Percentiles rank a stretch among this genome's conserved stretches.
Evolutionary conservation across 2,797 vertebrate genomes (phyloP).

Genomic region (Danio kyathit): DNA sequence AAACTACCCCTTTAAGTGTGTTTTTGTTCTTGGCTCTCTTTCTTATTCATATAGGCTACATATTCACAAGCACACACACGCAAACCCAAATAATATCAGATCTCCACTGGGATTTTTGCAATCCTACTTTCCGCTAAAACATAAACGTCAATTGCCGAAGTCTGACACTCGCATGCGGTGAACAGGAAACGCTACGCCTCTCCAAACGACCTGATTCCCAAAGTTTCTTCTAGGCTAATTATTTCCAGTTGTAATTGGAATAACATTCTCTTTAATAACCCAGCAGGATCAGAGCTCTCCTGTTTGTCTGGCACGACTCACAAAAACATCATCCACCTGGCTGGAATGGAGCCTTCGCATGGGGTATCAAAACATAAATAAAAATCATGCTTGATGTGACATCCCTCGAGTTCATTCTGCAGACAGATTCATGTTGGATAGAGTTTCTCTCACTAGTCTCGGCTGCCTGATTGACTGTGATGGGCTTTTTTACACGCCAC

Average conservation of each 20-base stretch:
- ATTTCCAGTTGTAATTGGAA: conserved; percentile 84
- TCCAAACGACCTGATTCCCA: conserved; percentile 74
- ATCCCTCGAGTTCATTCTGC: conserved; percentile 67
- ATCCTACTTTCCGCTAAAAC: conserved; percentile 63
- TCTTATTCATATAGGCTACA: conserved; percentile 24
- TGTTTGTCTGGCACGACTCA: conserved; percentile 73
- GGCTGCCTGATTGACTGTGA: conserved; percentile 80
- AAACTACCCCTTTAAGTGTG: not conserved
- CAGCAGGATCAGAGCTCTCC: conserved; percentile 66
- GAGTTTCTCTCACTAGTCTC: conserved; percentile 76
- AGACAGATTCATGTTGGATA: conserved; percentile 74
- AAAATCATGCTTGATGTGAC: conserved; percentile 83
- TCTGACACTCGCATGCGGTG: conserved; percentile 73
- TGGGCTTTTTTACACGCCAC: conserved; percentile 75
- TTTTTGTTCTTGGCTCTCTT: conserved; percentile 12
- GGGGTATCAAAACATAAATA: conserved; percentile 82
- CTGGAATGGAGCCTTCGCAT: conserved; percentile 76
- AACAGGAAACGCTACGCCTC: conserved; percentile 62
- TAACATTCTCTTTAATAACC: conserved; percentile 56
- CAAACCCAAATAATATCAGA: conserved; percentile 37
- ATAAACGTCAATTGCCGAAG: conserved; percentile 68
- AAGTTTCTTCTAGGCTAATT: conserved; percentile 76
- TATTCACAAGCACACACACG: conserved; percentile 5
- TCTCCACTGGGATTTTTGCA: conserved; percentile 50
- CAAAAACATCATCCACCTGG: conserved; percentile 82